Percentiles rank a stretch among this genome's conserved stretches.
Conservation (phyloP, 2,888 invertebrate genomes). For the Sipha maydis region DNA sequence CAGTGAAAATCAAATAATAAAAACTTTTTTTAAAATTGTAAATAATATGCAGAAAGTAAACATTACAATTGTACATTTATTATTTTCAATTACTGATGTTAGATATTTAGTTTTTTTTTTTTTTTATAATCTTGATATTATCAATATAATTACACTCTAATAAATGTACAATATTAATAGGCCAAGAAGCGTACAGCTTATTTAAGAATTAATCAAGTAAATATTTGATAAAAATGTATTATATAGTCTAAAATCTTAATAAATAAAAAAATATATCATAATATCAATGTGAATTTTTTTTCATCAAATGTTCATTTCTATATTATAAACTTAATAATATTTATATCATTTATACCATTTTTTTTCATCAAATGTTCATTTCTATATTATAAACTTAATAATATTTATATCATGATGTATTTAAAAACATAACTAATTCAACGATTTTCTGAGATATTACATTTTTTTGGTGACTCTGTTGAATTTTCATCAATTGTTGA, state of each 20-base stretch:
- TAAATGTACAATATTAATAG: neutral
- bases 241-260: slow-evolving; percentile 14
- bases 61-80: neutral
- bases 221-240: slow-evolving; percentile 32
- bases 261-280: slow-evolving; percentile 32
- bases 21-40: neutral
- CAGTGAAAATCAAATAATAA: slow-evolving; percentile 28
- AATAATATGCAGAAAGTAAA: neutral
- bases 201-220: slow-evolving; percentile 20
- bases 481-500: slow-evolving; percentile 55
- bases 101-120: slow-evolving; percentile 8
- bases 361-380: neutral
- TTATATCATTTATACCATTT: neutral
- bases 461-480: slow-evolving; percentile 35
- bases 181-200: neutral
- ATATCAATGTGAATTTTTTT: neutral
- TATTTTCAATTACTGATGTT: neutral
- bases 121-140: neutral
- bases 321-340: neutral
- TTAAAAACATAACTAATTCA: slow-evolving; percentile 7
- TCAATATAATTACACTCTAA: neutral
- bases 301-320: neutral
- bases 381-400: neutral
- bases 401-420: neutral
- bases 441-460: slow-evolving; percentile 17